These are phyloP conservation scores for Sciurus niger DNA, from an alignment of 2,113 vertebrate genomes.

Conservation along the genomic window DNA sequence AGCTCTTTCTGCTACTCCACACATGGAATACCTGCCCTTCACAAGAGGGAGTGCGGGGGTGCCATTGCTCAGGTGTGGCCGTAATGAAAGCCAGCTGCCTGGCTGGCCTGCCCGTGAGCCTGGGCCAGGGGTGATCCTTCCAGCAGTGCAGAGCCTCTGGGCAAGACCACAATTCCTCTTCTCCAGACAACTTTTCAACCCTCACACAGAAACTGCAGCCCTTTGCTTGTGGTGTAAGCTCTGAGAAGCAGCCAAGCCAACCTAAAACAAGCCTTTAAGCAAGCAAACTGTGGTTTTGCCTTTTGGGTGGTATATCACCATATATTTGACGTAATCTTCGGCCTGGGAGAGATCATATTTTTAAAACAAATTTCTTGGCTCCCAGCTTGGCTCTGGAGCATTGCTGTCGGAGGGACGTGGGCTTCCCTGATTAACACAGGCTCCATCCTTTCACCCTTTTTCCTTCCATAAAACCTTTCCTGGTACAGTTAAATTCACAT, in stretches of 20 bases:
- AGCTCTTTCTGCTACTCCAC: neutral
- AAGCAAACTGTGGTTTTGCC: constrained; percentile 74
- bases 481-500: constrained; percentile 31
- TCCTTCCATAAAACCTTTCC: neutral
- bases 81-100: constrained; percentile 69
- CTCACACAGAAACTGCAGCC: constrained; percentile 64
- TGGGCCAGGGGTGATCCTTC: neutral
- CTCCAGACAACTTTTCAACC: constrained; percentile 67
- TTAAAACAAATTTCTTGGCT: constrained; percentile 78
- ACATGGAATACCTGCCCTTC: neutral
- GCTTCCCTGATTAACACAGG: constrained; percentile 67
- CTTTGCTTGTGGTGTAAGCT: neutral
- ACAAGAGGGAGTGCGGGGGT: constrained; percentile 1
- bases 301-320: constrained; percentile 77
- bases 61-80: constrained; percentile 16
- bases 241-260: constrained; percentile 80
- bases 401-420: neutral
- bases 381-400: constrained; percentile 58
- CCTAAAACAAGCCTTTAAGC: constrained; percentile 58
- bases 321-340: constrained; percentile 75
- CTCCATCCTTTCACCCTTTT: constrained; percentile 28
- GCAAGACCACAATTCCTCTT: constrained; percentile 39
- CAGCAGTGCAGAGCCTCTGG: constrained; percentile 54
- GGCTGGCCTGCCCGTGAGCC: constrained; percentile 63
- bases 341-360: constrained; percentile 77